Percentiles rank a stretch among this genome's conserved stretches.
These are phyloP conservation scores for Epicampocera succincta DNA, from an alignment of 2,888 invertebrate species.

Conservation along the genomic window DNA sequence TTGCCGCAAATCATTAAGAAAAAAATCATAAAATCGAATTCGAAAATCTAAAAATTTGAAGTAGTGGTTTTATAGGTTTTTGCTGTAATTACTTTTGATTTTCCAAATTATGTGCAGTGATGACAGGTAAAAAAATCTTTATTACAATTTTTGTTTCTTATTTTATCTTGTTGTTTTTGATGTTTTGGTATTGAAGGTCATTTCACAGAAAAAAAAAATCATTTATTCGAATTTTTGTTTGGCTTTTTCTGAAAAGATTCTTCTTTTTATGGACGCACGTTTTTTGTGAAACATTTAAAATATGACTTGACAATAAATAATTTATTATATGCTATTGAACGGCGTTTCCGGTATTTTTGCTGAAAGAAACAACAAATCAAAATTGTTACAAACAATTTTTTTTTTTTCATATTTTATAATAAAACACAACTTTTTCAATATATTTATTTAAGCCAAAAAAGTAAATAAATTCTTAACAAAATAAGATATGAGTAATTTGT, in stretches of 20 bases:
- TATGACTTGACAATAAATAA: slow-evolving; percentile 26
- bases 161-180: slow-evolving; percentile 21
- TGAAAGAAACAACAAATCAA: neutral
- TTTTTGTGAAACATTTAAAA: slow-evolving; percentile 17
- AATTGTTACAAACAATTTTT: neutral
- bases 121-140: slow-evolving; percentile 49
- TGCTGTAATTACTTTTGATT: slow-evolving; percentile 27
- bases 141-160: slow-evolving; percentile 16
- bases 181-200: slow-evolving; percentile 53
- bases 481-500: too few relatives aligned
- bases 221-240: slow-evolving; percentile 13
- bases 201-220: slow-evolving; percentile 17
- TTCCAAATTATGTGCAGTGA: slow-evolving; percentile 48
- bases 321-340: neutral
- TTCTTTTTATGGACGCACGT: slow-evolving; percentile 3
- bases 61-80: slow-evolving; percentile 20
- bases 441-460: too few relatives aligned
- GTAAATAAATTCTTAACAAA: too few relatives aligned
- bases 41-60: slow-evolving; percentile 29
- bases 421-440: too few relatives aligned
- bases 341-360: slow-evolving; percentile 32
- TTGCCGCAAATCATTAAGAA: slow-evolving; percentile 15
- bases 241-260: slow-evolving; percentile 1
- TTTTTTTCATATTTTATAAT: too few relatives aligned
- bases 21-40: neutral